Percentiles rank a stretch among this genome's conserved stretches.
Evolutionary conservation across 2,888 invertebrate species (phyloP).

Genomic region (Drosophila kanekoi): DNA sequence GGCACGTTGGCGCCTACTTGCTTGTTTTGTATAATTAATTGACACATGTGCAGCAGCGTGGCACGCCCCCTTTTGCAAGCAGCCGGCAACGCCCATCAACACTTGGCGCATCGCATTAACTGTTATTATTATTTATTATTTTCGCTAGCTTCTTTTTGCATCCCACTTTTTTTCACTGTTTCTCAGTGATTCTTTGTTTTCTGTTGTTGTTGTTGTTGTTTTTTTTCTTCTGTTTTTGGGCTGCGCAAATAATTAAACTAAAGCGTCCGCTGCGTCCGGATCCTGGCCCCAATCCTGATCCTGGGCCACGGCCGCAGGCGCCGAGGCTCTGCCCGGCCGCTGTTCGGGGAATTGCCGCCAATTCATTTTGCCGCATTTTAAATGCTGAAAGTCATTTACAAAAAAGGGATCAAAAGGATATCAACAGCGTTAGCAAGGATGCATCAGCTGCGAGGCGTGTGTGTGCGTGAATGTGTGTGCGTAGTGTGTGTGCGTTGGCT

Average conservation of each 20-base stretch:
- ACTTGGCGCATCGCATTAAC: constrained; percentile 64
- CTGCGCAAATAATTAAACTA: constrained; percentile 72
- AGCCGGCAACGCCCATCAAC: constrained; percentile 45
- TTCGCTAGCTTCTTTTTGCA: constrained; percentile 31
- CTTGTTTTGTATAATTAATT: constrained; percentile 70
- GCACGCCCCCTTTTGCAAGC: constrained; percentile 23
- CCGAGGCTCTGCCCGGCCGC: constrained; percentile 4
- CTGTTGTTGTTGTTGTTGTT: too few relatives aligned
- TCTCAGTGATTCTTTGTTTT: constrained; percentile 1
- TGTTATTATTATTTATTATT: constrained; percentile 66
- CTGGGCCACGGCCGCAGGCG: constrained; percentile 4
- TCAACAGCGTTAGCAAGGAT: constrained; percentile 53
- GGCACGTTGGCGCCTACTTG: background rate
- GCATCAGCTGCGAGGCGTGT: constrained; percentile 49
- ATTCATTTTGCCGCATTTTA: constrained; percentile 79
- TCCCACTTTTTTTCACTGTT: constrained; percentile 3
- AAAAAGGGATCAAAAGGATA: constrained; percentile 76
- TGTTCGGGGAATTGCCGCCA: constrained; percentile 69
- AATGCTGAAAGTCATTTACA: constrained; percentile 78
- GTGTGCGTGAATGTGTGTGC: constrained; percentile 8
- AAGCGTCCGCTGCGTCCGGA: constrained; percentile 49
- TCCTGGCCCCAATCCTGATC: background rate
- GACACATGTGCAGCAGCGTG: constrained; percentile 61
- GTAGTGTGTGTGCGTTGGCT: constrained; percentile 27
- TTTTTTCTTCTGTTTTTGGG: background rate